Base-by-base conservation (phyloP, 2,797 vertebrate species). In the Heterohyrax brucei region DNA sequence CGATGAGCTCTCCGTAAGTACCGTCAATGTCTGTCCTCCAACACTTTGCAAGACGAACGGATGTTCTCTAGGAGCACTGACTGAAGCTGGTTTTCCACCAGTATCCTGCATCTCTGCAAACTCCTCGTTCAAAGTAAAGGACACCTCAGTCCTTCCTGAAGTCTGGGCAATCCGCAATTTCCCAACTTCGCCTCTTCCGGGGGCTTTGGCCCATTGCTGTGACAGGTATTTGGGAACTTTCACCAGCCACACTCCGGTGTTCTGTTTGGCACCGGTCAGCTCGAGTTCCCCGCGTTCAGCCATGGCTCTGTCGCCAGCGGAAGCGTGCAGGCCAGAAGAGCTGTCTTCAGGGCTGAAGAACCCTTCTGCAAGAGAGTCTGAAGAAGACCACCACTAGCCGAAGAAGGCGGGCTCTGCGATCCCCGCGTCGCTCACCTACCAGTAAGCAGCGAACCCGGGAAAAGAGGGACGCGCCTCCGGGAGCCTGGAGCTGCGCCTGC, bases 221-320 rank as follows among this genome's bases (percentile, higher is more conserved):
- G 99, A 99, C 78, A 99, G 99, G 93, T 99, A 99, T 97, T 99
- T 99, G 46, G 99, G 99, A 56, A 99, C 99, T 99, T 99, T 39
- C 39, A 39, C 39, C 39, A 39, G 39, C 39, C 39, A 39, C 39
- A 39, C 39, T 39, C 39, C 39, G 39, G 99, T 99, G 96, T 99
- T 99, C 97, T 99, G 99, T 87, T 99, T 99, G 84, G 99, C 99
- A 56, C 99, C 99, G 0, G 99, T 99, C 97, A 99, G 98, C 96
- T 99, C 99, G 12, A 99, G 98, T 16, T 99, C 99, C 95, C 99
- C 99, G 95, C 99, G 99, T 61, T 99, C 99, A 1, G 99, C 99
- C 99, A 99, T 99, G 91, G 87, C n/a, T 75, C 59, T n/a, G 70
- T 28, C 5, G 19, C 78, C 48, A 2, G 82, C 2, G 53, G 44